Conservation (phyloP, 1,140 invertebrate genomes). For the Drosophila sechellia region DNA sequence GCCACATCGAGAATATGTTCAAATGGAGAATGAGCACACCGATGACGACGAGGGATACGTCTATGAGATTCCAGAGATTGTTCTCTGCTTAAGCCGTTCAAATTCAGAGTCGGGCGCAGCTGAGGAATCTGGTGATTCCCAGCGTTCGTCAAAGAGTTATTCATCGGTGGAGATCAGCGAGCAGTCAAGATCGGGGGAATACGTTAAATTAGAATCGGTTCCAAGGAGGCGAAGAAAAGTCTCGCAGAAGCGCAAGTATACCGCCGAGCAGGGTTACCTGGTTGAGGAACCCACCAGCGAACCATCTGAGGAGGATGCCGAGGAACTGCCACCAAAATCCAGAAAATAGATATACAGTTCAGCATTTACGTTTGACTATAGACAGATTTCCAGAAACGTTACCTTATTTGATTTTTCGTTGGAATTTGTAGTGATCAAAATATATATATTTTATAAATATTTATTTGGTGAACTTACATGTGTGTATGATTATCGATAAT, state of each 20-base stretch:
- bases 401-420: constrained; percentile 10
- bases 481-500: no score
- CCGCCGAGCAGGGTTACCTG: constrained; percentile 58
- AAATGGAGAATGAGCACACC: background rate
- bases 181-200: background rate
- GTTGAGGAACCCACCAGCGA: constrained; percentile 71
- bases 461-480: background rate
- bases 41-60: background rate
- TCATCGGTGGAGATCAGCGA: constrained; percentile 15
- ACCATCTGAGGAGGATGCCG: constrained; percentile 39
- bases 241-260: constrained; percentile 40
- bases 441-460: constrained; percentile 29
- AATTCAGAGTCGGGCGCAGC: background rate
- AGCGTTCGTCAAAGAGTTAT: background rate
- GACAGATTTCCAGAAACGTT: background rate
- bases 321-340: background rate
- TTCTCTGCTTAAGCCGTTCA: background rate
- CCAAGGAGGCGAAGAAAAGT: background rate
- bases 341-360: background rate
- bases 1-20: background rate
- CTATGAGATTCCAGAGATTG: background rate
- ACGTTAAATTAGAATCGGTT: background rate
- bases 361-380: constrained; percentile 5
- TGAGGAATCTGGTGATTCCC: background rate
- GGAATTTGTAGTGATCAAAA: constrained; percentile 19